Base-by-base conservation (phyloP, 2,113 vertebrate genomes). In the Erythrocebus patas region DNA sequence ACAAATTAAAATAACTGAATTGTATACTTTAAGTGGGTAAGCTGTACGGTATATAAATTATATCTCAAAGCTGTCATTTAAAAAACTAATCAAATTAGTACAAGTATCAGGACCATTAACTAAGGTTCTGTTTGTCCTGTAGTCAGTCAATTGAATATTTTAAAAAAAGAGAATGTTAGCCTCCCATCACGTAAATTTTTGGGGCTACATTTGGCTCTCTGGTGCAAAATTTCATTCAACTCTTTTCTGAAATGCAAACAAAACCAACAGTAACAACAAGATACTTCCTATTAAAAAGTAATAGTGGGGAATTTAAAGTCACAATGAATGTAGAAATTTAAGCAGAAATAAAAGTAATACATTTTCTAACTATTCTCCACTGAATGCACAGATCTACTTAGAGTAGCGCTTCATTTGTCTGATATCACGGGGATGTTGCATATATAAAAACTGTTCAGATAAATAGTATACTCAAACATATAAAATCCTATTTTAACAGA, bases 341-440 rank as follows among this genome's bases (percentile, higher is more conserved):
- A 96, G 76, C 14, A 94, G 85, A 94, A 90, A 57, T 78, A 91
- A 91, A 97, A 93, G n/a, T 97, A 95, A 83, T 55, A 30, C 55
- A 70, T 96, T 87, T 73, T 82, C 43, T 96, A 95, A 91, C 57
- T 92, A 83, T 91, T 94, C 6, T 70, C 66, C 82, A 70, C 32
- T 82, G 13, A 92, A 72, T 32, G 30, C 35, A 95, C 20, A 95
- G 45, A 78, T 78, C 14, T 83, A 91, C 57, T 70, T 59, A 43
- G 4, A 38, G 25, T 66, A 94, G 68, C 27, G 70, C n/a, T 76
- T 82, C 75, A 78, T 94, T 79, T 89, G 13, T 83, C 70, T 72
- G 25, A 20, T 97, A 92, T 14, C 25, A 52, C 18, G 17, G 27
- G 27, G 30, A 79, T 45, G 43, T n/a, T 89, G 35, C 35, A 94